Evolutionary conservation across 2,888 invertebrate genomes (phyloP).

Genomic region (Teleogryllus oceanicus): DNA sequence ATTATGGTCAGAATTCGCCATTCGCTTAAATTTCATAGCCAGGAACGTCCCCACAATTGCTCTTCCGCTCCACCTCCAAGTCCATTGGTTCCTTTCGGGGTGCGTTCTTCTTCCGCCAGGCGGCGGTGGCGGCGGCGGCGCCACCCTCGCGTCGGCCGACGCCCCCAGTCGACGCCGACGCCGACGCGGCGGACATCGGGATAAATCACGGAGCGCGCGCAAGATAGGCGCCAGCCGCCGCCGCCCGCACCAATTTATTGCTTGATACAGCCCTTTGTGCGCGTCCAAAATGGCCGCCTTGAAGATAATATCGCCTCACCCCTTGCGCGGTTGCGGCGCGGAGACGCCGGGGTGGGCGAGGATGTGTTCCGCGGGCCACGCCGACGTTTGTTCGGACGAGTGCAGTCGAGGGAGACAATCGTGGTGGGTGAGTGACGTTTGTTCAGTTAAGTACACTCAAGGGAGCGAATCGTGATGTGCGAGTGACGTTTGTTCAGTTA

Average conservation of each 20-base stretch:
- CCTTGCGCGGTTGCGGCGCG: not conserved
- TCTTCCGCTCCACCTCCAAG: no score
- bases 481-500: no score
- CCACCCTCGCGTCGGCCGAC: not conserved
- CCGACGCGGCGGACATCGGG: not conserved
- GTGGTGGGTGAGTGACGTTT: no score
- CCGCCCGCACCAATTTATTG: not conserved
- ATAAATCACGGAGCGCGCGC: not conserved
- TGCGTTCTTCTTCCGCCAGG: not conserved
- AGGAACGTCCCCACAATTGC: no score
- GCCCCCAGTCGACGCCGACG: not conserved
- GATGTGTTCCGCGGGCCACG: not conserved
- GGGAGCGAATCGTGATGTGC: no score
- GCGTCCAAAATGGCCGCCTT: not conserved
- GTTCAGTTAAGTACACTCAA: no score
- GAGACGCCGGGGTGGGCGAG: not conserved
- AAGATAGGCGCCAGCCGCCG: not conserved
- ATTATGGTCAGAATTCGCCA: no score
- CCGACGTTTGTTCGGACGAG: no score
- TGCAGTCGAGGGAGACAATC: no score
- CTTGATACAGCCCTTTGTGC: conserved; percentile 9
- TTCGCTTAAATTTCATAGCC: no score
- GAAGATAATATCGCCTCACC: not conserved
- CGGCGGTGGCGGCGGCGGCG: not conserved
- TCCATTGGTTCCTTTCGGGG: no score